phyloP scores from a whole-genome alignment of 2,113 vertebrate species.

The Ageneiosus marmoratus region DNA sequence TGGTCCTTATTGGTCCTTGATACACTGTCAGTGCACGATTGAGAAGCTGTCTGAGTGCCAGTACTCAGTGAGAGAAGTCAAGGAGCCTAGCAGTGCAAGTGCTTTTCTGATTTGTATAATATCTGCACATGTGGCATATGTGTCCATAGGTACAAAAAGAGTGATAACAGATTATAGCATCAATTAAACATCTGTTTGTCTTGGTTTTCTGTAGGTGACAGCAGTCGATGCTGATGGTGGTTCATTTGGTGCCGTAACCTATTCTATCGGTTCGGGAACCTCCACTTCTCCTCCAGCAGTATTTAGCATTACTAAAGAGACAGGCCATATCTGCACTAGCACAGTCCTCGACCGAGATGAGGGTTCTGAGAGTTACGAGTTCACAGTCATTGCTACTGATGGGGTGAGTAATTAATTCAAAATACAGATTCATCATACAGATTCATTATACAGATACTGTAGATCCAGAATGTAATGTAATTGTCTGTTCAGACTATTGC shows the following conservation, averaged over 20 bases:
- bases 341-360: slow-evolving; percentile 83
- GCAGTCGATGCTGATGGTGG: slow-evolving; percentile 90
- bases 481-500: not conserved
- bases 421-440: not conserved
- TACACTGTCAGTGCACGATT: slow-evolving; percentile 25
- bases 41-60: slow-evolving; percentile 34
- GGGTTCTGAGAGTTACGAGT: slow-evolving; percentile 80
- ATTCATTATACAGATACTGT: not conserved
- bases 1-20: not conserved
- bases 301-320: slow-evolving; percentile 83
- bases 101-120: slow-evolving; percentile 47
- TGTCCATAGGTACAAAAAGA: not conserved
- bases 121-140: not conserved
- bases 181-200: slow-evolving; percentile 42
- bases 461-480: not conserved
- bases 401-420: slow-evolving; percentile 77
- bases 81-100: slow-evolving; percentile 47
- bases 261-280: slow-evolving; percentile 81
- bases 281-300: slow-evolving; percentile 71
- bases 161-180: not conserved
- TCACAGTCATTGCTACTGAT: slow-evolving; percentile 87
- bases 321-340: slow-evolving; percentile 85
- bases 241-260: slow-evolving; percentile 82
- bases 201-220: slow-evolving; percentile 76
- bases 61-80: slow-evolving; percentile 31